Evolutionary conservation across 2,888 invertebrate genomes (phyloP).

Genomic region (Tortricodes alternella): DNA sequence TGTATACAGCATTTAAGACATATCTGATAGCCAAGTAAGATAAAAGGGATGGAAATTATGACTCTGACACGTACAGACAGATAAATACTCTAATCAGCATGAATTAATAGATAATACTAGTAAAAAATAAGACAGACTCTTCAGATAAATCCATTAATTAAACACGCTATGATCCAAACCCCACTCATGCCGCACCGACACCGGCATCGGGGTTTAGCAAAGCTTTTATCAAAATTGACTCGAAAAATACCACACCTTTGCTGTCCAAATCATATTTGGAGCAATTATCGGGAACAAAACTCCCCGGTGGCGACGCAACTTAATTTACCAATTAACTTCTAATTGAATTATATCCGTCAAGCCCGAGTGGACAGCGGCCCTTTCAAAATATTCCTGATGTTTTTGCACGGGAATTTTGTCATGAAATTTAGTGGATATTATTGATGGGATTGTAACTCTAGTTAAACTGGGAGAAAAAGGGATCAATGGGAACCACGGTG

Average conservation of each 20-base stretch:
- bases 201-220: slow-evolving; percentile 13
- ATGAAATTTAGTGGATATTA: neutral
- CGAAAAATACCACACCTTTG: slow-evolving; percentile 59
- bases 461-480: too few relatives aligned
- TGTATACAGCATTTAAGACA: too few relatives aligned
- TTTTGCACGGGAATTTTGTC: slow-evolving; percentile 11
- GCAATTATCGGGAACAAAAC: slow-evolving; percentile 64
- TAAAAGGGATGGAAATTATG: too few relatives aligned
- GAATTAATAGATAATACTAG: too few relatives aligned
- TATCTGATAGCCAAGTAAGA: too few relatives aligned
- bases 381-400: slow-evolving; percentile 23
- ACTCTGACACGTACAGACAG: too few relatives aligned
- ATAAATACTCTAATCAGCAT: too few relatives aligned
- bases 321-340: slow-evolving; percentile 79
- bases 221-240: slow-evolving; percentile 59
- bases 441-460: too few relatives aligned
- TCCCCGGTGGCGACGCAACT: slow-evolving; percentile 65
- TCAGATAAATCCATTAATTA: slow-evolving; percentile 13
- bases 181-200: slow-evolving; percentile 1
- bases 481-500: too few relatives aligned
- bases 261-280: slow-evolving; percentile 71
- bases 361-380: slow-evolving; percentile 42
- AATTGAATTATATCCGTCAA: slow-evolving; percentile 79
- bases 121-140: too few relatives aligned
- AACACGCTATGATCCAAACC: slow-evolving; percentile 12